These are phyloP conservation scores for Eupithecia subumbrata DNA, from an alignment of 2,888 invertebrate genomes.

Conservation along the genomic window DNA sequence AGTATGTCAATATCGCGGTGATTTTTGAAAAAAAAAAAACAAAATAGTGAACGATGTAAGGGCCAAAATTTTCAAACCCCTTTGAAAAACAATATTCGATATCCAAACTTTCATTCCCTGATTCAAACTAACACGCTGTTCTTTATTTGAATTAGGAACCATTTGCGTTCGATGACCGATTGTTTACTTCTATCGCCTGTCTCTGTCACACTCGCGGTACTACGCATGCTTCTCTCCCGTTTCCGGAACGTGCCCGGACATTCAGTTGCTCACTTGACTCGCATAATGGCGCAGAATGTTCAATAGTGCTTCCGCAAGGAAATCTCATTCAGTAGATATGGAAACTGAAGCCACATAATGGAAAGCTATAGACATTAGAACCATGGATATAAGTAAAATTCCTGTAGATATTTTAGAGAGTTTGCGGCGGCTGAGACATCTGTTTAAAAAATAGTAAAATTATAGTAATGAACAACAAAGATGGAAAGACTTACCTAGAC, in stretches of 20 bases:
- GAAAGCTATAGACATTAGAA: not conserved
- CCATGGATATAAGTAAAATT: too few species aligned
- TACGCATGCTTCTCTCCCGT: slow-evolving; percentile 12
- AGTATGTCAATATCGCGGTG: too few species aligned
- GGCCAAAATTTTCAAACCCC: too few species aligned
- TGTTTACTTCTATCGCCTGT: slow-evolving; percentile 18
- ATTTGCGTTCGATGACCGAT: slow-evolving; percentile 18
- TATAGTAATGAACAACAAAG: too few species aligned
- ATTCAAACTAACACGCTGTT: slow-evolving; percentile 2
- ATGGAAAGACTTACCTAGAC: too few species aligned
- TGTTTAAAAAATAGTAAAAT: too few species aligned
- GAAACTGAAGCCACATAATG: not conserved
- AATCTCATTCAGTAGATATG: slow-evolving; percentile 11
- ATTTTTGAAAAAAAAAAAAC: too few species aligned
- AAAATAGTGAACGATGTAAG: too few species aligned
- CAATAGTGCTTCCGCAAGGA: slow-evolving; percentile 23
- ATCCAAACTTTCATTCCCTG: slow-evolving; percentile 11
- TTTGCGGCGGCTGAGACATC: too few species aligned
- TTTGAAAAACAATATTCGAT: slow-evolving; percentile 2
- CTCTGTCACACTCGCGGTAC: slow-evolving; percentile 4
- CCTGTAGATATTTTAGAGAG: too few species aligned
- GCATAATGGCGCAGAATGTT: slow-evolving; percentile 41
- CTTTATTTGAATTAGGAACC: slow-evolving; percentile 23
- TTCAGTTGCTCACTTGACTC: slow-evolving; percentile 27
- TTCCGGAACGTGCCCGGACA: slow-evolving; percentile 27